Evolutionary conservation across 1,140 invertebrate genomes (phyloP), one percentile per base, ranked within the genome.

Genomic region (Sycobia sp.): DNA sequence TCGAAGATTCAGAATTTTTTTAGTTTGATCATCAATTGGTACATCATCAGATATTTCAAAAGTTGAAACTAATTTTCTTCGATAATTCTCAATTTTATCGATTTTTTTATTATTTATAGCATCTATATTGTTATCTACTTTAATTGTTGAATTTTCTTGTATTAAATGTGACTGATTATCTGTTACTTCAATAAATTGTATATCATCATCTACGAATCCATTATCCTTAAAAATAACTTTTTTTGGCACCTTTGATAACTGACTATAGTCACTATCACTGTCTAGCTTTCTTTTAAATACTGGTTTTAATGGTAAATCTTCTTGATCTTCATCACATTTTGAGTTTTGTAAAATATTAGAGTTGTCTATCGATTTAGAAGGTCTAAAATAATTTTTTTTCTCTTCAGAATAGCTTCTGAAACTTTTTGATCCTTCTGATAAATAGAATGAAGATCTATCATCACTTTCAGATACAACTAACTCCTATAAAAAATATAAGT

Each of bases 231-330:
- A 65, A 9, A 58, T 22, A 27, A 65, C 62, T 65, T 65, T 58
- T 39, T 65, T 65, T 36, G 62, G 62, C 46, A 65, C 62, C 50
- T 65, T 65, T 38, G 49, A 25, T 47, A 65, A 53, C 14, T 51
- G 41, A 44, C 36, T 51, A 14, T 9, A 49, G 27, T 3, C 36
- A 41, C 46, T 25, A 50, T 41, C 38, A 50, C 9, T 34, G 27
- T 63, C 44, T 18, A 47, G 20, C 38, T 46, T 65, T 53, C 62
- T 65, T 54, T 65, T 65, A 0, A 23, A 11, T 27, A 16, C 27
- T 27, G 20, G 23, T 32, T 56, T 62, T 3, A n/a, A n/a, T n/a
- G n/a, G n/a, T n/a, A n/a, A n/a, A n/a, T n/a, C n/a, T n/a, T n/a
- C n/a, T n/a, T n/a, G n/a, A n/a, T n/a, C n/a, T n/a, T n/a, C n/a